Conservation (phyloP, 2,888 invertebrate genomes). For the Galerucella pusilla region DNA sequence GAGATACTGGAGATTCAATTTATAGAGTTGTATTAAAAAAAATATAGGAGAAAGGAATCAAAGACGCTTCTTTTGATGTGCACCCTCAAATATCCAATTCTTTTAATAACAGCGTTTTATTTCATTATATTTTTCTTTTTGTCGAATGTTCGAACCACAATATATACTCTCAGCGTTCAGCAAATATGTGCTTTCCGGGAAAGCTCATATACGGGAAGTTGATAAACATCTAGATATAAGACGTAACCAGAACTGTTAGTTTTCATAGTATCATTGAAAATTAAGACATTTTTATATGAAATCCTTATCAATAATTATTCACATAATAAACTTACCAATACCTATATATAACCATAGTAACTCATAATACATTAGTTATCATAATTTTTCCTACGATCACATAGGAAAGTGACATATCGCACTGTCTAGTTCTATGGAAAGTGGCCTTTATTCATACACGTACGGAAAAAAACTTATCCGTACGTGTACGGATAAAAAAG, state of each 20-base stretch:
- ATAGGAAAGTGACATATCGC: too few species aligned
- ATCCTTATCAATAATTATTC: too few species aligned
- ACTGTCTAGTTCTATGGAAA: too few species aligned
- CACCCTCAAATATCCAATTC: conserved; percentile 22
- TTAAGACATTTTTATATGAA: too few species aligned
- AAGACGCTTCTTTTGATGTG: conserved; percentile 33
- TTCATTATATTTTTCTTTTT: conserved; percentile 23
- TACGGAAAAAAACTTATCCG: too few species aligned
- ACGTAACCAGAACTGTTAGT: not conserved
- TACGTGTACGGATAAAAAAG: too few species aligned
- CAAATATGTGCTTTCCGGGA: not conserved
- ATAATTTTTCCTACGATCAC: too few species aligned
- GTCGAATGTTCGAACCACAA: not conserved
- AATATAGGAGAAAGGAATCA: conserved; percentile 35
- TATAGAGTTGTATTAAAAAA: conserved; percentile 50
- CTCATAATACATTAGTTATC: too few species aligned
- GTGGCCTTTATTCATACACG: too few species aligned
- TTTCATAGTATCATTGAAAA: too few species aligned
- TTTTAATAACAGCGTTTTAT: conserved; percentile 31
- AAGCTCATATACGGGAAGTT: not conserved
- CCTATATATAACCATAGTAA: too few species aligned
- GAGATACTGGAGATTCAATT: conserved; percentile 53
- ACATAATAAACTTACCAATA: too few species aligned
- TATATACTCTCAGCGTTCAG: not conserved
- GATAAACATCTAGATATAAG: not conserved